Evolutionary conservation across 2,113 vertebrate genomes (phyloP).

Genomic region (Syngnathus typhle): DNA sequence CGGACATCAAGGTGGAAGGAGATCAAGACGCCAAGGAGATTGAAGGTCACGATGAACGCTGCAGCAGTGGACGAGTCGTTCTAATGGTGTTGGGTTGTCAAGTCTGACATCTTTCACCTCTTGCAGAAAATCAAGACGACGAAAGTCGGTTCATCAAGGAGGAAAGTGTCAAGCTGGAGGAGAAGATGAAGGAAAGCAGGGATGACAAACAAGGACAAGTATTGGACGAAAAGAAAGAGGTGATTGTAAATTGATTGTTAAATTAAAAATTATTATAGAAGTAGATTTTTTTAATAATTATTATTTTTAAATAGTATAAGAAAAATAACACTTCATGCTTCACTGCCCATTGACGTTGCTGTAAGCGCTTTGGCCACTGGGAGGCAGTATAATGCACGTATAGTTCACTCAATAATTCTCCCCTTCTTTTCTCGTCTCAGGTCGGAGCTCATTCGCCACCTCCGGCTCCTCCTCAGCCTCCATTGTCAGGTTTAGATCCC

Average conservation of each 20-base stretch:
- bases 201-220: constrained; percentile 39
- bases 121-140: constrained; percentile 49
- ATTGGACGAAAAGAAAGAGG: constrained; percentile 57
- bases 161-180: constrained; percentile 38
- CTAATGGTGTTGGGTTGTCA: background rate
- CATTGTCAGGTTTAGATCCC: constrained; percentile 56
- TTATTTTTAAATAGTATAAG: too few species aligned
- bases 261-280: background rate
- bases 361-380: too few species aligned
- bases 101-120: background rate
- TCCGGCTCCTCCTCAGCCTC: constrained; percentile 35
- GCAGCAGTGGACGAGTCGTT: background rate
- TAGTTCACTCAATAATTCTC: too few species aligned
- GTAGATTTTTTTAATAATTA: too few species aligned
- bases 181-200: constrained; percentile 35
- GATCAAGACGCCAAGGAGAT: constrained; percentile 3
- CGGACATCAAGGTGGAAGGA: constrained; percentile 28
- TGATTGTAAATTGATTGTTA: constrained; percentile 21
- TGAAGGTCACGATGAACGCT: background rate
- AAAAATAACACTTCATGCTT: too few species aligned
- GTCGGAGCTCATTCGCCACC: constrained; percentile 40
- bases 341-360: too few species aligned
- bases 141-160: constrained; percentile 47
- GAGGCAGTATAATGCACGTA: too few species aligned
- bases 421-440: constrained; percentile 32